Evolutionary conservation across 2,797 vertebrate genomes (phyloP).

Genomic region (Thripadectes ignobilis): DNA sequence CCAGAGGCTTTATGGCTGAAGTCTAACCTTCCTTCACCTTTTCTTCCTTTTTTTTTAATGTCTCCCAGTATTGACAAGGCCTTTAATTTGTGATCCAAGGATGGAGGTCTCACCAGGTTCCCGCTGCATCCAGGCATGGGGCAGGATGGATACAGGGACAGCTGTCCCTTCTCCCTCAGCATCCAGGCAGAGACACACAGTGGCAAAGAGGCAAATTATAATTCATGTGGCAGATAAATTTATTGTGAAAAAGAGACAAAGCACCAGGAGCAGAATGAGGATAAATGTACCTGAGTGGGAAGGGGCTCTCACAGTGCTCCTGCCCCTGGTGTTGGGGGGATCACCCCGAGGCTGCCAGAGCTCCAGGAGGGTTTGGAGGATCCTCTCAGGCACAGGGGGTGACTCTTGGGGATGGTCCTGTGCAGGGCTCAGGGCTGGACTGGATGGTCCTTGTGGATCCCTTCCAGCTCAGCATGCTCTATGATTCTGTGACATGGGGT

Average conservation of each 20-base stretch:
- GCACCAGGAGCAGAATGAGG: neutral
- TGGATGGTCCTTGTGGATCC: neutral
- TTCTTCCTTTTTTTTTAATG: neutral
- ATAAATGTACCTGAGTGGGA: neutral
- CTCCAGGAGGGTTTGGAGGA: neutral
- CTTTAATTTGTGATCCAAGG: slow-evolving; percentile 14
- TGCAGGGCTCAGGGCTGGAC: neutral
- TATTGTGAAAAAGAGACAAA: neutral
- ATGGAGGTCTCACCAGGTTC: neutral
- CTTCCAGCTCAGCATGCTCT: neutral
- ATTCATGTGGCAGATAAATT: neutral
- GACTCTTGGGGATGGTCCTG: neutral
- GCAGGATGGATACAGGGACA: neutral
- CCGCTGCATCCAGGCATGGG: neutral
- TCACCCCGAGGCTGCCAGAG: neutral
- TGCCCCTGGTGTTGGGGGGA: neutral
- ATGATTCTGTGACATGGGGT: neutral
- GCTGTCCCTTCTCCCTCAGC: neutral
- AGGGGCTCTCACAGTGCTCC: accelerated
- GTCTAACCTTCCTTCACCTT: neutral
- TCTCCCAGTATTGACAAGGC: neutral
- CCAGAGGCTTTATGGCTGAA: neutral
- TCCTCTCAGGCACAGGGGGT: neutral
- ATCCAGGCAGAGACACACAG: accelerated
- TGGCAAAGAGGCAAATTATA: neutral